phyloP scores from a whole-genome alignment of 2,888 invertebrate species.

The Ochropleura plecta region DNA sequence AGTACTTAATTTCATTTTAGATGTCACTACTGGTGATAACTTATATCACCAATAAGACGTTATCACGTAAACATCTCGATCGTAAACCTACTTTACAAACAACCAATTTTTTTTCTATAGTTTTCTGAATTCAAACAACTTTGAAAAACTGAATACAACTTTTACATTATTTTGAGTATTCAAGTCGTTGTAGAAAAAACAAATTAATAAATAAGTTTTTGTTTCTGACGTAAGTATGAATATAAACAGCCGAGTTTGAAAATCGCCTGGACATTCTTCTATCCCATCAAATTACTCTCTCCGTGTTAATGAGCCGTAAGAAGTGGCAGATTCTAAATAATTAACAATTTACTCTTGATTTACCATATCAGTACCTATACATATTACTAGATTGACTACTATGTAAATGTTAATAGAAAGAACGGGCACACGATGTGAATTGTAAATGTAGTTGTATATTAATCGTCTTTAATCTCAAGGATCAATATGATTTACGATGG shows the following conservation, averaged over 20 bases:
- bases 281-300: background rate
- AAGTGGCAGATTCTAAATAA: slow-evolving; percentile 47
- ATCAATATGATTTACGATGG: slow-evolving; percentile 61
- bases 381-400: slow-evolving; percentile 49
- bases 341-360: slow-evolving; percentile 50
- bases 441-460: slow-evolving; percentile 63
- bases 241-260: background rate
- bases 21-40: too few species aligned
- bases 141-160: background rate
- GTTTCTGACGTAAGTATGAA: background rate
- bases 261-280: background rate
- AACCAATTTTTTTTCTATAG: too few species aligned
- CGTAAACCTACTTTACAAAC: too few species aligned
- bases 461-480: slow-evolving; percentile 69
- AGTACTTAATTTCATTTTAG: too few species aligned
- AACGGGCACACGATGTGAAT: slow-evolving; percentile 62
- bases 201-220: background rate
- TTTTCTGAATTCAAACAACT: too few species aligned
- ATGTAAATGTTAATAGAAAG: slow-evolving; percentile 65
- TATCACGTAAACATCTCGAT: too few species aligned
- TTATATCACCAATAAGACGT: too few species aligned
- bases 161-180: background rate
- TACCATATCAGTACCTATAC: slow-evolving; percentile 51
- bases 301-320: background rate
- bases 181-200: background rate